Conservation (phyloP, 2,113 vertebrate genomes). For the Tragelaphus imberbis region DNA sequence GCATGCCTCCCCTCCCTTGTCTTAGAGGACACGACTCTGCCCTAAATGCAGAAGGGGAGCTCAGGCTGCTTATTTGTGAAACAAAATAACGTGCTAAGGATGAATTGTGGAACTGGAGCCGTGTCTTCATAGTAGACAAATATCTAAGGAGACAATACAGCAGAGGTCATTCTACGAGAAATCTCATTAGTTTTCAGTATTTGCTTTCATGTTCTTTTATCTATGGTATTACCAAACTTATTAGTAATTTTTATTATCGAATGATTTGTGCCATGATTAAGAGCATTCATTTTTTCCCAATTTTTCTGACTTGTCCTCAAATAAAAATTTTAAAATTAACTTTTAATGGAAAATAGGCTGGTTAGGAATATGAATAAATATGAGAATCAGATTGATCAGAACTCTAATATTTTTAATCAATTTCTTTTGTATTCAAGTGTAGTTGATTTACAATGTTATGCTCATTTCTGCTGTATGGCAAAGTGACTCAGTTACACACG, state of each 20-base stretch:
- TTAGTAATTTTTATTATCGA: too few species aligned
- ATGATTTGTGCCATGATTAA: not conserved
- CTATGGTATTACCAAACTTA: not conserved
- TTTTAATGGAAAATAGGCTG: not conserved
- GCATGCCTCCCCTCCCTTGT: not conserved
- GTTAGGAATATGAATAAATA: not conserved
- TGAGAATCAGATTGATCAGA: not conserved
- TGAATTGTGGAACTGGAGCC: too few species aligned
- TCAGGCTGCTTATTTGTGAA: not conserved
- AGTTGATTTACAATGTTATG: not conserved
- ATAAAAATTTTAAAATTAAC: not conserved
- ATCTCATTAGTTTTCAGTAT: too few species aligned
- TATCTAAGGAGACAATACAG: not conserved
- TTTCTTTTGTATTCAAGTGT: not conserved
- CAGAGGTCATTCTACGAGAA: not conserved
- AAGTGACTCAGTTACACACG: not conserved
- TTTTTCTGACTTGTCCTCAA: not conserved
- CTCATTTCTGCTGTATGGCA: not conserved
- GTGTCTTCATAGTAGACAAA: not conserved
- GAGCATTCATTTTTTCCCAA: not conserved
- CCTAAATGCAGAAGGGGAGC: not conserved
- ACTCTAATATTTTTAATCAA: not conserved
- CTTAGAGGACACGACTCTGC: accelerated
- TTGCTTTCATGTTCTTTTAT: not conserved
- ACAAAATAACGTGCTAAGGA: not conserved